Conservation (phyloP, 2,888 invertebrate genomes). For the Clitarchus hookeri region DNA sequence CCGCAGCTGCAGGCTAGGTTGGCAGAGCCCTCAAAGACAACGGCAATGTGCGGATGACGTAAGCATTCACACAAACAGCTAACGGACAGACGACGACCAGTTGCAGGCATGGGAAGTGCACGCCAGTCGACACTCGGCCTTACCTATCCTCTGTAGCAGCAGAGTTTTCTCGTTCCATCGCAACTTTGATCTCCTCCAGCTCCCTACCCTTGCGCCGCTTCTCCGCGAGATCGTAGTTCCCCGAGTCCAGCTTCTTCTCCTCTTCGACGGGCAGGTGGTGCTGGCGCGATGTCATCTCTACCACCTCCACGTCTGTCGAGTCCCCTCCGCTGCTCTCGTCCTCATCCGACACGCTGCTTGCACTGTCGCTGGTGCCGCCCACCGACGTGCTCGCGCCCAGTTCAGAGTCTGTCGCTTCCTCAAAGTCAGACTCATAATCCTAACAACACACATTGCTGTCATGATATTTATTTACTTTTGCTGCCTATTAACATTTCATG, state of each 20-base stretch:
- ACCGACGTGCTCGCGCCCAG: slow-evolving; percentile 40
- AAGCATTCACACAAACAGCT: too few relatives aligned
- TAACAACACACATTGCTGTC: slow-evolving; percentile 41
- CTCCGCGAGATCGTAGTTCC: slow-evolving; percentile 60
- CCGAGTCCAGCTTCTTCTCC: slow-evolving; percentile 63
- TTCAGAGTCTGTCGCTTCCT: slow-evolving; percentile 52
- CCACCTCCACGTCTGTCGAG: slow-evolving; percentile 41
- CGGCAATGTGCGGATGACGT: too few relatives aligned
- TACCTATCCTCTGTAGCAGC: background rate
- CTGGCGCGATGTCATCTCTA: slow-evolving; percentile 28
- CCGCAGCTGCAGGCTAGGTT: too few relatives aligned
- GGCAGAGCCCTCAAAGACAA: too few relatives aligned
- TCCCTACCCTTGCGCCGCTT: slow-evolving; percentile 43
- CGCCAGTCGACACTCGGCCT: too few relatives aligned
- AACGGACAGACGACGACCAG: too few relatives aligned
- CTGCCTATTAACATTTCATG: too few relatives aligned
- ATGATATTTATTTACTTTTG: too few relatives aligned
- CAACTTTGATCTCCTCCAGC: slow-evolving; percentile 55
- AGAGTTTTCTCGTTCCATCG: slow-evolving; percentile 53
- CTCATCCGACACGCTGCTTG: slow-evolving; percentile 40
- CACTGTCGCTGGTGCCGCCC: slow-evolving; percentile 48
- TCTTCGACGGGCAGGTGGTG: slow-evolving; percentile 52
- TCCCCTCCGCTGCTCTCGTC: slow-evolving; percentile 44
- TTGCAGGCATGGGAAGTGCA: too few relatives aligned
- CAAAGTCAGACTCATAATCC: slow-evolving; percentile 61